Evolutionary conservation across 1,140 invertebrate genomes (phyloP).

Genomic region (Lasioglossum baleicum): DNA sequence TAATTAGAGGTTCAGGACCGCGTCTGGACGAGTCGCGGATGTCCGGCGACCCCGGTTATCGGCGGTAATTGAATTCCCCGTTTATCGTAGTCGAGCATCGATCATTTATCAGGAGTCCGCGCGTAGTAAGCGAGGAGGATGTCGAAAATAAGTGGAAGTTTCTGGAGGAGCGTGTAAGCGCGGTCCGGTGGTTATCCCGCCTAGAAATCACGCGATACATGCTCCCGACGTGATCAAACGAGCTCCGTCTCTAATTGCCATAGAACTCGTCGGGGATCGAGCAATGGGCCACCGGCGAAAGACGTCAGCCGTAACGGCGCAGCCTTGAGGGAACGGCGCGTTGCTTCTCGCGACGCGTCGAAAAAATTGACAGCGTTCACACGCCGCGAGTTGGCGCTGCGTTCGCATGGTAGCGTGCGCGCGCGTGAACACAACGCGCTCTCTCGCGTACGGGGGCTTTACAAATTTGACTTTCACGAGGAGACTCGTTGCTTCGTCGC

Average conservation of each 20-base stretch:
- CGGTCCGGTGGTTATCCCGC: neutral
- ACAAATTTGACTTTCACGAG: conserved; percentile 74
- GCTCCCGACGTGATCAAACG: neutral
- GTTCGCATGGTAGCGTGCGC: neutral
- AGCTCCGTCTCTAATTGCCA: conserved; percentile 36
- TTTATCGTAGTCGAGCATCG: conserved; percentile 1
- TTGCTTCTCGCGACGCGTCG: conserved; percentile 30
- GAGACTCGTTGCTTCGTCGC: conserved; percentile 48
- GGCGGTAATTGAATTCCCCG: neutral
- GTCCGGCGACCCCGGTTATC: neutral
- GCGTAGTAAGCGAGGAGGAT: no score
- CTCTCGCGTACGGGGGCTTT: conserved; percentile 27
- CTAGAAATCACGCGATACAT: conserved; percentile 9
- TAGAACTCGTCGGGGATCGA: conserved; percentile 22
- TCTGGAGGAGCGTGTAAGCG: neutral
- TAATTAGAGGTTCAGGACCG: no score
- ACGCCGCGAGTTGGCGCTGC: conserved; percentile 7
- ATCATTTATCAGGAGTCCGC: neutral
- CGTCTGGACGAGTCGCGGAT: no score
- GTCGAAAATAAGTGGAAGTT: conserved; percentile 1
- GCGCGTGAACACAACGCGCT: neutral
- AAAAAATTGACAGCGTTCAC: conserved; percentile 23
- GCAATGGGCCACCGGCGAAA: conserved; percentile 28
- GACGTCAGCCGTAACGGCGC: conserved; percentile 46
- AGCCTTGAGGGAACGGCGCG: conserved; percentile 42